Base-by-base conservation (phyloP, 2,113 vertebrate species). In the Ophthalmolycus amberensis region DNA sequence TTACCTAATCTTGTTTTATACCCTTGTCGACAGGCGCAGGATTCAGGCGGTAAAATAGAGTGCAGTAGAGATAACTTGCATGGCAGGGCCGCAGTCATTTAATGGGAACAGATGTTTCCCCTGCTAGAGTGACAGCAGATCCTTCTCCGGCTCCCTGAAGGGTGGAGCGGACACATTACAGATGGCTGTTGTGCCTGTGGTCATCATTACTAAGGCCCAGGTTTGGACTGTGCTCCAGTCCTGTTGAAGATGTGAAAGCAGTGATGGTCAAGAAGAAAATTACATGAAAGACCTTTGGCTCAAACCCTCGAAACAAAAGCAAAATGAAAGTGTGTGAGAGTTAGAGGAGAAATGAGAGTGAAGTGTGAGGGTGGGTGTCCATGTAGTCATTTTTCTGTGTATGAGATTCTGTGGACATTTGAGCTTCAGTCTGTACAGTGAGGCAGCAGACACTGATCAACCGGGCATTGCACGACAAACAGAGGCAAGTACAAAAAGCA, bases 41-140 rank as follows among this genome's bases (percentile, higher is more conserved):
- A 90, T 82, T 85, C 65, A 7, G 79, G 85, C 75, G 70, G 83
- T 86, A 87, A 88, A 91, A 93, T 77, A 82, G 85, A 89, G 85
- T 73, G 91, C 56, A 25, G 84, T 79, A 70, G 86, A 90, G 90
- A 93, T 93, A 93, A 89, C 87, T 91, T 89, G 89, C 87, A 79
- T 83, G 88, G 85, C 87, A 79, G 88, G 88, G 87, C 84, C 88
- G 85, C 82, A 77, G 87, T 91, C 86, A 91, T 92, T 91, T 93
- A 93, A 92, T 87, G 87, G 88, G 90, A 93, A 92, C 93, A 94
- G 91, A 94, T 94, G 92, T 93, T 93, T 90, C 87, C 90, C 77
- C 88, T 44, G 73, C 88, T 65, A 77, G 90, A 93, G 54, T 93
- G 93, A 94, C 93, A 92, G 90, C 89, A 89, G 89, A 94, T 93